Evolutionary conservation across 2,888 invertebrate genomes (phyloP), one percentile per base, ranked within the genome.

Genomic region (Abrostola triplasia): DNA sequence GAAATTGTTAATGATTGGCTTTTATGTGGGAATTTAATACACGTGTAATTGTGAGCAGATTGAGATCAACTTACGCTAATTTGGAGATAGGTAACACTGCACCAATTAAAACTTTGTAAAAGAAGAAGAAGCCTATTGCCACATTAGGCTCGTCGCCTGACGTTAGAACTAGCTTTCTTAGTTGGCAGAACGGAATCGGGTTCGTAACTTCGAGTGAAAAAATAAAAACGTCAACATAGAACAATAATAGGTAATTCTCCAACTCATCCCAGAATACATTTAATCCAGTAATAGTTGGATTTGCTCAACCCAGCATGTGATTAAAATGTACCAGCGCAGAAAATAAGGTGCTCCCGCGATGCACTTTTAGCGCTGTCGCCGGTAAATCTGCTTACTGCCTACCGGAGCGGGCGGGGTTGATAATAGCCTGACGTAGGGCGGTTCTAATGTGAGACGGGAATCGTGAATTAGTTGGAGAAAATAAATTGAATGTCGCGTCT

Each of bases 291-390:
- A 71, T 74, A 64, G 71, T 57, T 56, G 67, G 73, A 67, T 76
- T 66, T 66, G 64, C 52, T 59, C 79, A 77, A 72, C 75, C 53
- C 67, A 40, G 63, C 83, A 80, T 83, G 75, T 81, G 83, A 82
- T 82, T 82, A 80, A 73, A 70, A 79, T 68, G 70, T 64, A 61
- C 69, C 68, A 62, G 76, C 37, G 82, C 79, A 80, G 82, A 82
- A 83, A 82, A 82, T 82, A 72, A 82, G 73, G 63, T 69, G 67
- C 67, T 67, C 51, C 58, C 47, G 56, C 64, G 57, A 66, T 82
- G 82, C 83, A 83, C 83, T 82, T 82, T 82, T 83, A 80, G 77
- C 70, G 64, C 48, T 60, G 70, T 63, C 66, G 65, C 58, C 55
- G 48, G 68, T 50, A 66, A 77, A 77, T 79, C 68, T 77, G 60